Percentiles rank a stretch among this genome's conserved stretches.
Conservation (phyloP, 2,113 vertebrate genomes). For the Boulengeromyrus knoepffleri region DNA sequence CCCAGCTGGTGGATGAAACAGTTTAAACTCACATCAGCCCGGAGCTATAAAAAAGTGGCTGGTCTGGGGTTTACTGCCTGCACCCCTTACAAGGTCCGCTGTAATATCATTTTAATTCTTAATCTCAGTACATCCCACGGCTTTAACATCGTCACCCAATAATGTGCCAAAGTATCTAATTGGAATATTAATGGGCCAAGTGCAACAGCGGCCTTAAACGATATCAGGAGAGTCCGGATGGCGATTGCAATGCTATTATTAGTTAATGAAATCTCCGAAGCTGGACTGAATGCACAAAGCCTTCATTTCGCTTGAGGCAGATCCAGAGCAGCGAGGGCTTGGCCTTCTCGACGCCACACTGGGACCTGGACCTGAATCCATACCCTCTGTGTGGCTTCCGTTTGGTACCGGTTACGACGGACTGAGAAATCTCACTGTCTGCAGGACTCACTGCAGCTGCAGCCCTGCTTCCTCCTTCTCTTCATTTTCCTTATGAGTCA, state of each 20-base stretch:
- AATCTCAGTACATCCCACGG: constrained; percentile 1
- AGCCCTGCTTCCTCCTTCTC: neutral
- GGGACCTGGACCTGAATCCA: neutral
- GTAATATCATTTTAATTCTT: neutral
- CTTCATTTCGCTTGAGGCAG: neutral
- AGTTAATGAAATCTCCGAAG: neutral
- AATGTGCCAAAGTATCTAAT: neutral
- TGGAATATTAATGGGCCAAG: neutral
- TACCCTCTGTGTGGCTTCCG: neutral
- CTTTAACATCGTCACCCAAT: neutral
- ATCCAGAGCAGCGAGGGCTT: neutral
- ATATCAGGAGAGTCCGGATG: neutral
- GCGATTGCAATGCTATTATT: neutral
- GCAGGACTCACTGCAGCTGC: neutral
- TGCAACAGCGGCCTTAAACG: neutral
- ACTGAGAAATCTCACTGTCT: neutral
- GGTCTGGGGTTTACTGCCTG: neutral
- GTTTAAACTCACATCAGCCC: neutral
- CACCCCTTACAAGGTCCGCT: neutral
- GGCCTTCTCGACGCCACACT: neutral
- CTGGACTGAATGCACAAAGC: neutral
- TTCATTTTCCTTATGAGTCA: neutral
- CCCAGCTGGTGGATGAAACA: neutral
- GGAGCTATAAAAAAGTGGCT: neutral
- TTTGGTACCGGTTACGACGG: neutral